Evolutionary conservation across 2,888 invertebrate species (phyloP).

Genomic region (Acheta domesticus): DNA sequence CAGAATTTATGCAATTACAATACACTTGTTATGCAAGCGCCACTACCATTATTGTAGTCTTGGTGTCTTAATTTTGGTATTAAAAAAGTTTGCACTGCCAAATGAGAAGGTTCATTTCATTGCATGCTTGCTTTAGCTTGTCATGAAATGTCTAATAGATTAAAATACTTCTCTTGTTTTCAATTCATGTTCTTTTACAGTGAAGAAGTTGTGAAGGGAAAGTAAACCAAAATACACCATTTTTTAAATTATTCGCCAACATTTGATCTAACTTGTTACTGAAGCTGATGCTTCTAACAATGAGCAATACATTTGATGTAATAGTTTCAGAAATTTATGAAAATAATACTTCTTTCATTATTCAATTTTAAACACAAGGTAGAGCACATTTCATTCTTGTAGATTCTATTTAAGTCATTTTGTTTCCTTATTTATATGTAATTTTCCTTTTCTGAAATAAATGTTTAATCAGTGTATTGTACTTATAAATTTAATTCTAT

Average conservation of each 20-base stretch:
- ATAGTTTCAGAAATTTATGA: background rate
- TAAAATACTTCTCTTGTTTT: background rate
- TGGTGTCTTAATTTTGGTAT: background rate
- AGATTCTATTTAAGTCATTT: background rate
- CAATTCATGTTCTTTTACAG: background rate
- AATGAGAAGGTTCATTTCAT: background rate
- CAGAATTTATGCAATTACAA: background rate
- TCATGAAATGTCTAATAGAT: background rate
- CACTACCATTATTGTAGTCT: background rate
- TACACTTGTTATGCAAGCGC: background rate
- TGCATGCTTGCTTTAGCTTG: background rate
- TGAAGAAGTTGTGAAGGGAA: background rate
- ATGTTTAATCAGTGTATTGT: background rate
- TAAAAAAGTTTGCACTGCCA: background rate
- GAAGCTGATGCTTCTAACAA: background rate
- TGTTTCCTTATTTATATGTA: background rate
- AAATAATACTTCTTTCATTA: background rate
- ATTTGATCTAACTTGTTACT: background rate
- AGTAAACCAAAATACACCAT: background rate
- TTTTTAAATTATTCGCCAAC: background rate
- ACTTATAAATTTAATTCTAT: background rate
- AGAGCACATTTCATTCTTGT: background rate
- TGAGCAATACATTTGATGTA: conserved; percentile 4
- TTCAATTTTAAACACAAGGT: too few species aligned
- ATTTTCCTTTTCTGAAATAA: background rate